Base-by-base conservation (phyloP, 2,113 vertebrate species). In the Sminthopsis crassicaudata region DNA sequence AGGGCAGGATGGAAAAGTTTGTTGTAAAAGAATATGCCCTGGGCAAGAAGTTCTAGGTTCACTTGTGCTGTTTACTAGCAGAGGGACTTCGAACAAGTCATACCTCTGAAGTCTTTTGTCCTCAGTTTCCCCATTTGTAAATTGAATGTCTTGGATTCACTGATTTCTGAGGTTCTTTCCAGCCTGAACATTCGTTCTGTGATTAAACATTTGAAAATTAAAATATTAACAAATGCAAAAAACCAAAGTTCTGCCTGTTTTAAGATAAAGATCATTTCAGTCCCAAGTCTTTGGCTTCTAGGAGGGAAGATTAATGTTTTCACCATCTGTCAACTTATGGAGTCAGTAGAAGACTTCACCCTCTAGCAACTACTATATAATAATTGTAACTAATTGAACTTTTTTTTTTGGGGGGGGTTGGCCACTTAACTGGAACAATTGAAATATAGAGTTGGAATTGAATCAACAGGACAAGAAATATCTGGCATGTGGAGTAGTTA, bases 151-250 rank as follows among this genome's bases (percentile, higher is more conserved):
- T 84, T 84, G n/a, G 36, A 84, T 84, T 84, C 36, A 23, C 16
- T 23, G 19, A 42, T 84, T 84, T 84, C 67, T 84, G 67, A 84
- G 16, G n/a, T 51, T 90, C 24, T 51, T 90, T 90, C 89, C 48
- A 48, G 89, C 27, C 89, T 90, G 48, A 90, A 51, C 89, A 90
- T 48, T 48, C 46, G 25, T 46, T 48, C 46, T 51, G 26, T 48
- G 46, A 51, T 90, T 90, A 48, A 46, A 27, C 89, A 51, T 51
- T 90, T 90, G 24, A 90, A 90, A 90, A 90, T 46, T 90, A 90
- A 90, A 90, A 90, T 90, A 90, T 90, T 48, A 51, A 90, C 46
- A 90, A 90, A 84, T 48, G 67, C 67, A 84, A 42, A 84, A 84
- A 84, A 67, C 8, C 25, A 84, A 84, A 42, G n/a, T 8, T 42